These are phyloP conservation scores for Episyrphus balteatus DNA, from an alignment of 1,140 invertebrate genomes.

Conservation along the genomic window DNA sequence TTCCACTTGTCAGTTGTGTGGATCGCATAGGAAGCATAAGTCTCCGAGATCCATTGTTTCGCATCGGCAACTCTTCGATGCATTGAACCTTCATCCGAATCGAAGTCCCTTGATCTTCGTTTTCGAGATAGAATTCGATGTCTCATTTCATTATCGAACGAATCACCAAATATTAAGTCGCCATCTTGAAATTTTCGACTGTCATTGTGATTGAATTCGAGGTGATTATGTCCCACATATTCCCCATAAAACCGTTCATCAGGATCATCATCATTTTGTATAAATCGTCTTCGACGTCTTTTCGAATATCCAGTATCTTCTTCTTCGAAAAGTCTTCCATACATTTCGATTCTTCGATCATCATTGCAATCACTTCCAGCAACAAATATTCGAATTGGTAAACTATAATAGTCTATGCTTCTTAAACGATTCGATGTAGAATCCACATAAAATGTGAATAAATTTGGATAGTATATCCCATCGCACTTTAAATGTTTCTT, in stretches of 20 bases:
- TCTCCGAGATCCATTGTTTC: constrained; percentile 73
- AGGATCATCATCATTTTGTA: constrained; percentile 5
- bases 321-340: constrained; percentile 38
- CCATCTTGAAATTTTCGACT: constrained; percentile 28
- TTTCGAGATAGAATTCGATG: constrained; percentile 43
- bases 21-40: constrained; percentile 70
- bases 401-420: constrained; percentile 72
- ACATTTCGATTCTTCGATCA: constrained; percentile 46
- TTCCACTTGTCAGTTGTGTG: constrained; percentile 65
- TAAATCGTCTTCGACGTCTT: constrained; percentile 18
- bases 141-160: constrained; percentile 36
- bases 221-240: neutral
- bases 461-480: constrained; percentile 66
- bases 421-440: constrained; percentile 65
- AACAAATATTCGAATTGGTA: constrained; percentile 66
- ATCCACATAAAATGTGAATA: constrained; percentile 77
- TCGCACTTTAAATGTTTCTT: constrained; percentile 62
- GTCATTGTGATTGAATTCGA: constrained; percentile 11
- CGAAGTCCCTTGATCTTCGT: constrained; percentile 40
- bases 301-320: constrained; percentile 35
- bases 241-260: constrained; percentile 16
- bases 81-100: constrained; percentile 17
- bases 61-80: constrained; percentile 44
- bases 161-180: constrained; percentile 30
- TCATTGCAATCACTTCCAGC: constrained; percentile 60